Conservation (phyloP, 2,113 vertebrate genomes). For the Pagrus major region DNA sequence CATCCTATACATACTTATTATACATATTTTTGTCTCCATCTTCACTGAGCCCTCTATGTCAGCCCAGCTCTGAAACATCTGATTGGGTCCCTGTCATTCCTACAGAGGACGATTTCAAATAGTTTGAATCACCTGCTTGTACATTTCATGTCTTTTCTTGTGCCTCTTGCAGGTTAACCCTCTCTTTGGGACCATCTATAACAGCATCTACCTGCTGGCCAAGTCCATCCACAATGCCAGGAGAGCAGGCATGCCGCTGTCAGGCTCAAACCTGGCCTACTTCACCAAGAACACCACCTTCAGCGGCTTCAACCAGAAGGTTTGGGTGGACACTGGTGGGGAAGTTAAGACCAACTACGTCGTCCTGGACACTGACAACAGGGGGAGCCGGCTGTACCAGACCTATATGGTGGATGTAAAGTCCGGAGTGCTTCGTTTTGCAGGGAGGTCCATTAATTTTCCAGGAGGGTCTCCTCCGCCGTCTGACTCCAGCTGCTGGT, state of each 20-base stretch:
- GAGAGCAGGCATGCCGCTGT: constrained; percentile 74
- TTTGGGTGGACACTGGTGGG: constrained; percentile 84
- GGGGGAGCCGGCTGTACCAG: constrained; percentile 82
- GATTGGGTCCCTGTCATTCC: not conserved
- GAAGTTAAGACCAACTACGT: constrained; percentile 85
- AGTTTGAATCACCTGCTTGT: not conserved
- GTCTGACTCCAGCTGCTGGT: constrained; percentile 91
- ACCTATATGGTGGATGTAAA: constrained; percentile 85
- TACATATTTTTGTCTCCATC: not conserved
- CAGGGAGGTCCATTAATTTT: constrained; percentile 86
- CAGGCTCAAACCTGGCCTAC: constrained; percentile 83
- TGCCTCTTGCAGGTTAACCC: constrained; percentile 86
- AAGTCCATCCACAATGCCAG: constrained; percentile 84
- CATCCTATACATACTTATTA: not conserved
- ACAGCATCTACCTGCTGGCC: constrained; percentile 89
- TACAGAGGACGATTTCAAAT: not conserved
- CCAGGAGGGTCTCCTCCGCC: constrained; percentile 84
- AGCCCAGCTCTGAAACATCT: not conserved
- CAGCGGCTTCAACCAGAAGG: constrained; percentile 88
- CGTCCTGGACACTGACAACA: constrained; percentile 89
- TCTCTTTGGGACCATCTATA: constrained; percentile 94
- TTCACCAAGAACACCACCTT: constrained; percentile 86
- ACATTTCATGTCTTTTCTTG: not conserved
- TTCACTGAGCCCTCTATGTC: not conserved
- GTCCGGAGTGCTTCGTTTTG: constrained; percentile 74